Evolutionary conservation across 2,888 invertebrate genomes (phyloP), one percentile per base, ranked within the genome.

Genomic region (Taenaris catops): DNA sequence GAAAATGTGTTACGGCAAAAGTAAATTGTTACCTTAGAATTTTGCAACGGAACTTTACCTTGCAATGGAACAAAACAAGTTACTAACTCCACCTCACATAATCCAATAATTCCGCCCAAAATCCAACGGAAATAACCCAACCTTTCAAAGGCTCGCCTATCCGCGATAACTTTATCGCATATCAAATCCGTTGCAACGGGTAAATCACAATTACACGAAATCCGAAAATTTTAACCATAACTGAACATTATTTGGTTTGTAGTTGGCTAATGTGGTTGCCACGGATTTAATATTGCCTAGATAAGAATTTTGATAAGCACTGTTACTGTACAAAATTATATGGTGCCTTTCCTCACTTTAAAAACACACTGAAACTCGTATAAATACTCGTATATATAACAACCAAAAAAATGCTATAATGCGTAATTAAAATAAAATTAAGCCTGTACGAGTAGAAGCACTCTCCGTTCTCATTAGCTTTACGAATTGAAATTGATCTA

Each of bases 151-250:
- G 50, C 46, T 47, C 48, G 44, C 25, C 48, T 51, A 51, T 54
- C 47, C 50, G 39, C 46, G 76, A 78, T 81, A 83, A 73, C 59
- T 72, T 71, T 74, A 81, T 81, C 79, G 67, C 60, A 49, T 65
- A 68, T 75, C 78, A 75, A 69, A 78, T 65, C 59, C 56, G 58
- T 59, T 54, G 47, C 62, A 65, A 7, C 50, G 49, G 58, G 68
- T 80, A 75, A 70, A 80, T 80, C 79, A 81, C 70, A 83, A 81
- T 81, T 80, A 81, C 69, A 67, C 55, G 69, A 58, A 71, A 74
- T 66, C 56, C 68, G 64, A 69, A 75, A 72, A 76, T 75, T 74
- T 78, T 69, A 64, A 58, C 60, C 59, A 49, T 55, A 71, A 68
- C 65, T 62, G 72, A 67, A 72, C 71, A 73, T 72, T 75, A 73